Conservation (phyloP, 2,797 vertebrate species). For the Sphenopsis melanotis region DNA sequence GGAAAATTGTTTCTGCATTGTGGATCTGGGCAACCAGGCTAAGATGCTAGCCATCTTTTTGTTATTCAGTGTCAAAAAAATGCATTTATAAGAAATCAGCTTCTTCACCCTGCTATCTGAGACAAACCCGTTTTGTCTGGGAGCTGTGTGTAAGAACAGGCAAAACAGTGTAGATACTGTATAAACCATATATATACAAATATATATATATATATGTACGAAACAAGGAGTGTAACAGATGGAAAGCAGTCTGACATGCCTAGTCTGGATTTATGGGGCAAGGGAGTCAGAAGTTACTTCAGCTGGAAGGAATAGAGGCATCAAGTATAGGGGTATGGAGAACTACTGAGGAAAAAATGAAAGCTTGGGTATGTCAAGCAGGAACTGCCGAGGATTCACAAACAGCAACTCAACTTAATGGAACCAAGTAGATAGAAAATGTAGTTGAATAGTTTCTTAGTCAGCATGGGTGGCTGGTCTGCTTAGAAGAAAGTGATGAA, state of each 20-base stretch:
- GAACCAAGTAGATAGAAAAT: neutral
- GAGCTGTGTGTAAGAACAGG: neutral
- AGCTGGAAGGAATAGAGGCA: neutral
- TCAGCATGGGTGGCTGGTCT: neutral
- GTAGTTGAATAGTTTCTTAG: neutral
- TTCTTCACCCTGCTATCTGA: neutral
- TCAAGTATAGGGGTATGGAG: neutral
- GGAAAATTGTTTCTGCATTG: neutral
- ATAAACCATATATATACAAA: neutral
- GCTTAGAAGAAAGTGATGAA: neutral
- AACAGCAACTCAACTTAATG: neutral
- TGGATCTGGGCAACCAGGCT: neutral
- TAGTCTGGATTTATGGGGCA: neutral
- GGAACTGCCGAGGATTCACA: fast-evolving
- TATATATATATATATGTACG: neutral
- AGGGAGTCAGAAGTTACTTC: neutral
- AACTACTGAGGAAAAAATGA: neutral
- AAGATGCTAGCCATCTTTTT: neutral
- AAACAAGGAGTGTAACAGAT: neutral
- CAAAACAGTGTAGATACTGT: neutral
- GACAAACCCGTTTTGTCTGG: neutral
- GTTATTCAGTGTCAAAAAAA: neutral
- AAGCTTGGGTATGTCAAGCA: neutral
- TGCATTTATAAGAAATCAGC: neutral
- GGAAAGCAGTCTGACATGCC: neutral